Percentiles rank a stretch among this genome's conserved stretches.
Evolutionary conservation across 2,888 invertebrate genomes (phyloP).

Genomic region (Macaria notata): DNA sequence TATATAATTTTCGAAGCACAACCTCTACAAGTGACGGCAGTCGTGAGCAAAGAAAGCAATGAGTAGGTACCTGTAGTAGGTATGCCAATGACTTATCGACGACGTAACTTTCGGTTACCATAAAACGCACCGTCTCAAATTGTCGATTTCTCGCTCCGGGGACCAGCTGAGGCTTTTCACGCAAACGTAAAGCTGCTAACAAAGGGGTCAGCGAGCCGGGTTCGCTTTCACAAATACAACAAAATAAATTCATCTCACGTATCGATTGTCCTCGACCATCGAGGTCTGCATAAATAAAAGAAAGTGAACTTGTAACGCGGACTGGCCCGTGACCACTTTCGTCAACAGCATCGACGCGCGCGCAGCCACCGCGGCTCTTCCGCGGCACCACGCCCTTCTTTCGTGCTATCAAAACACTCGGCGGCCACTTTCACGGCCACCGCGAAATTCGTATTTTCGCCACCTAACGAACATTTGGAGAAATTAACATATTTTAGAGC

Average conservation of each 20-base stretch:
- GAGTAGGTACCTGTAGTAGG: conserved; percentile 34
- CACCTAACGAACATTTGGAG: neutral
- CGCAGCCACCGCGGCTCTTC: conserved; percentile 4
- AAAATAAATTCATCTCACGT: conserved; percentile 82
- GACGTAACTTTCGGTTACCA: conserved; percentile 45
- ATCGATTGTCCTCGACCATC: conserved; percentile 78
- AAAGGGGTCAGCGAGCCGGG: conserved; percentile 77
- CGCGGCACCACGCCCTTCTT: conserved; percentile 24
- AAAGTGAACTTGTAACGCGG: conserved; percentile 75
- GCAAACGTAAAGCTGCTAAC: conserved; percentile 58
- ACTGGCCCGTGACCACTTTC: conserved; percentile 65
- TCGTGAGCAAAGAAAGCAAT: conserved; percentile 5
- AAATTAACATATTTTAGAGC: too few relatives aligned
- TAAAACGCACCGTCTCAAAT: conserved; percentile 67
- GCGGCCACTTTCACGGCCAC: conserved; percentile 9
- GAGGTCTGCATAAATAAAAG: conserved; percentile 77
- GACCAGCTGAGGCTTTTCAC: conserved; percentile 61
- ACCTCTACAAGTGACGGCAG: neutral
- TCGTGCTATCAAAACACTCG: conserved; percentile 18
- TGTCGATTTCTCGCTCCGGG: conserved; percentile 59
- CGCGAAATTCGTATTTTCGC: conserved; percentile 5
- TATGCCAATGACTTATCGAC: conserved; percentile 35
- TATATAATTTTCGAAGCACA: too few relatives aligned
- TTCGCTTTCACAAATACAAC: conserved; percentile 81
- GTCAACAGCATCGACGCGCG: conserved; percentile 38